Evolutionary conservation across 64 coral and sea anemone genomes (phyloP).

Genomic region (Platygyra sinensis): DNA sequence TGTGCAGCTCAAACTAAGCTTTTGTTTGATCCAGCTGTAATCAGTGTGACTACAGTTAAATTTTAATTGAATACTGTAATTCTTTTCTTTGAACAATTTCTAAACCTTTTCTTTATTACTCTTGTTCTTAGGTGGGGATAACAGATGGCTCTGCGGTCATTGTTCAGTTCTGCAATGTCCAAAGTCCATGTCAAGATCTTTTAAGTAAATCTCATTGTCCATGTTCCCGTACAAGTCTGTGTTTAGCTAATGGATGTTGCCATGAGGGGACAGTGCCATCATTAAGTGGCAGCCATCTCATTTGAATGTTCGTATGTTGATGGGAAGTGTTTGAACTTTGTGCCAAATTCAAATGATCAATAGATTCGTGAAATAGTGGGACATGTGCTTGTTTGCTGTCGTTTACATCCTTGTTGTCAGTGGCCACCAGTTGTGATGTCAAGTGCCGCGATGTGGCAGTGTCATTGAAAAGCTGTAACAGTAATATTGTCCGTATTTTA

Average conservation of each 20-base stretch:
- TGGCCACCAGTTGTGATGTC: not conserved
- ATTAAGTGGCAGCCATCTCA: not conserved
- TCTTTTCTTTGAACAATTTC: too few species aligned
- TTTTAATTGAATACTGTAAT: too few species aligned
- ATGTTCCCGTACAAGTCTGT: constrained; percentile 35
- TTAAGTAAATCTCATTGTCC: not conserved
- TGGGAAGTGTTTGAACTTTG: constrained; percentile 32
- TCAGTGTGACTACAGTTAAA: too few species aligned
- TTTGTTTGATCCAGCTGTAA: too few species aligned
- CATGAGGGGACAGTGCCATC: not conserved
- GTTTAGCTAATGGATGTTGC: constrained; percentile 29
- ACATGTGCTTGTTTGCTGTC: not conserved
- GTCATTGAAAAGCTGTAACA: not conserved
- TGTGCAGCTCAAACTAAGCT: too few species aligned
- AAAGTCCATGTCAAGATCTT: constrained; percentile 12
- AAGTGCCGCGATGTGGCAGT: constrained; percentile 12
- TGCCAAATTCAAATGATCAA: constrained; percentile 29
- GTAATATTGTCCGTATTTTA: not conserved
- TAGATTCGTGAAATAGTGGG: not conserved
- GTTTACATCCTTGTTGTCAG: constrained; percentile 16
- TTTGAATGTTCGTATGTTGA: not conserved
- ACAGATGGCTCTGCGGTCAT: not conserved
- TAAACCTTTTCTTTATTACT: not conserved
- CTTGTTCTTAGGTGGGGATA: constrained; percentile 25
- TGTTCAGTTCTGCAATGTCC: constrained; percentile 19